Base-by-base conservation (phyloP, 2,888 invertebrate genomes). In the Zaprionus bogoriensis region DNA sequence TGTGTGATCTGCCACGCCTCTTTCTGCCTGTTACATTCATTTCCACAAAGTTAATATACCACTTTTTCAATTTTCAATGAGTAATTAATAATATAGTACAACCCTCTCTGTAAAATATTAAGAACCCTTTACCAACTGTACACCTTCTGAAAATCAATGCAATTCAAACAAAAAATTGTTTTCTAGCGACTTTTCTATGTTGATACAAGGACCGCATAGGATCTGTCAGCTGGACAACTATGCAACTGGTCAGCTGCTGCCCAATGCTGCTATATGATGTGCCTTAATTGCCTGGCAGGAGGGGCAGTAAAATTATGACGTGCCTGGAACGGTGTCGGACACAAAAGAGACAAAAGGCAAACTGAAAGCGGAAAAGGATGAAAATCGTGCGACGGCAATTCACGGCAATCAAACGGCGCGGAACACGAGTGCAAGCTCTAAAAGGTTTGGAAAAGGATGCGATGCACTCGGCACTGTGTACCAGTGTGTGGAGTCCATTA, bases 381-480 rank as follows among this genome's bases (percentile, higher is more conserved):
- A 80, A 77, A 87, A 63, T 80, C 87, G 73, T 84, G 87, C 77
- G 77, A 84, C 74, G 66, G 80, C 80, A 63, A 84, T 87, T 87
- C 85, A 87, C 84, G 85, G 81, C 87, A 80, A 80, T 80, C 87
- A 80, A 87, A 84, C 70, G 67, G 80, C 80, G 77, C 64, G 66
- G 80, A 76, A 86, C 87, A 79, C 73, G 87, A 73, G 77, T 68
- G 77, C 66, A 68, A 60, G 53, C 61, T 76, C 61, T 80, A 76
- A 80, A 77, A 77, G 76, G 76, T 77, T 77, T 81, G 85, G 65
- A 28, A 86, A 80, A 87, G 87, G 80, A 87, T 84, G 70, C 77
- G 63, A 62, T 27, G 64, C 59, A 59, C 53, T 46, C 25, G 19
- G 14, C 25, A 14, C 45, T 17, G 45, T 61, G 73, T 79, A 60